phyloP scores from a whole-genome alignment of 2,888 invertebrate genomes.

The Idaea biselata region DNA sequence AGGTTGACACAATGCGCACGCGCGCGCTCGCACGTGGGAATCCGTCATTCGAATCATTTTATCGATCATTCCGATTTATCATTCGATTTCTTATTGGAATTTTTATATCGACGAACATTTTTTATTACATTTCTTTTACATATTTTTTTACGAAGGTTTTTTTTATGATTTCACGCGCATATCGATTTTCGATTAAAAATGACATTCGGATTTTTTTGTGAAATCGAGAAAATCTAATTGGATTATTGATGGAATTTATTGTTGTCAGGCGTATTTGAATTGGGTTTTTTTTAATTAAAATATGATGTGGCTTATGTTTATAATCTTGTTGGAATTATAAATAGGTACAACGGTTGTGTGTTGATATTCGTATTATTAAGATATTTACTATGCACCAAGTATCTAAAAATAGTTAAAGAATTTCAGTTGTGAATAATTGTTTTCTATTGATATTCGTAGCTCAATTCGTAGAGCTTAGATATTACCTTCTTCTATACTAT shows the following conservation, averaged over 20 bases:
- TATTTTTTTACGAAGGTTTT: background rate
- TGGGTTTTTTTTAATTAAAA: background rate
- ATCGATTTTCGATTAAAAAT: background rate
- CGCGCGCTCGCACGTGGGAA: conserved; percentile 31
- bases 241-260: background rate
- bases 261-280: background rate
- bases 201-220: background rate
- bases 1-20: conserved; percentile 36
- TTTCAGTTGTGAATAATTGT: no score
- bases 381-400: no score
- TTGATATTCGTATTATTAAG: no score
- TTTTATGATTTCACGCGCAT: background rate
- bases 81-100: conserved; percentile 19
- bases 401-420: no score
- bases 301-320: background rate
- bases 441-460: no score
- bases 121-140: conserved; percentile 1
- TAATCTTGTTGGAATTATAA: background rate
- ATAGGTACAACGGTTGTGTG: background rate
- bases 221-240: background rate
- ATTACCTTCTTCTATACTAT: no score
- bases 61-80: conserved; percentile 9
- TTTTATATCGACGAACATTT: conserved; percentile 4
- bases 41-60: conserved; percentile 22
- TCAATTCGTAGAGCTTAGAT: no score